Evolutionary conservation across 1,140 invertebrate species (phyloP).

Genomic region (Rhagoletis zephyria): DNA sequence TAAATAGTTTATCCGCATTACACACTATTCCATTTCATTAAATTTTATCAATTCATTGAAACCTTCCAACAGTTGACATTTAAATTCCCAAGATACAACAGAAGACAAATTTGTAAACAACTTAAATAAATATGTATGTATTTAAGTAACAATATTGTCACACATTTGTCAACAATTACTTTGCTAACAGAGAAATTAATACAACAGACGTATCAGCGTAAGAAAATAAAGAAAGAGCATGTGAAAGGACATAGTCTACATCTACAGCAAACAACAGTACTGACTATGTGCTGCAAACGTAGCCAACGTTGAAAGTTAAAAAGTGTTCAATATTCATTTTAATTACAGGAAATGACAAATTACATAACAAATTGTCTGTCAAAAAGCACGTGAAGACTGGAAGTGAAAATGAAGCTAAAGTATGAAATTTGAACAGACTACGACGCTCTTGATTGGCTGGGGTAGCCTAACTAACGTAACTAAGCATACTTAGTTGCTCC

Average conservation of each 20-base stretch:
- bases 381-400: too few relatives aligned
- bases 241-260: neutral
- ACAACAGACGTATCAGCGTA: neutral
- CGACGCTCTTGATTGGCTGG: too few relatives aligned
- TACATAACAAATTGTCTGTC: slow-evolving; percentile 40
- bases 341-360: slow-evolving; percentile 53
- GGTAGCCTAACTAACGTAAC: too few relatives aligned
- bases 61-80: neutral
- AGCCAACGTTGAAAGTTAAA: neutral
- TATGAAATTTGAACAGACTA: too few relatives aligned
- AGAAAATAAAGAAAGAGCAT: neutral
- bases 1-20: too few relatives aligned
- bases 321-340: slow-evolving; percentile 39
- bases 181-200: neutral
- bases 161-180: neutral
- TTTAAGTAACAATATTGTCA: neutral
- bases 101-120: neutral
- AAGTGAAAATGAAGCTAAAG: too few relatives aligned
- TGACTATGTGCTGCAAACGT: neutral
- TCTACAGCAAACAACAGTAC: too few relatives aligned
- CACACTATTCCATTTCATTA: too few relatives aligned
- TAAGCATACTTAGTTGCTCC: too few relatives aligned
- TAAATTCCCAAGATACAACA: neutral
- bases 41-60: too few relatives aligned
- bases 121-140: neutral